Percentiles rank a stretch among this genome's conserved stretches.
Evolutionary conservation across 1,140 invertebrate genomes (phyloP).

Genomic region (Camponotus pennsylvanicus): DNA sequence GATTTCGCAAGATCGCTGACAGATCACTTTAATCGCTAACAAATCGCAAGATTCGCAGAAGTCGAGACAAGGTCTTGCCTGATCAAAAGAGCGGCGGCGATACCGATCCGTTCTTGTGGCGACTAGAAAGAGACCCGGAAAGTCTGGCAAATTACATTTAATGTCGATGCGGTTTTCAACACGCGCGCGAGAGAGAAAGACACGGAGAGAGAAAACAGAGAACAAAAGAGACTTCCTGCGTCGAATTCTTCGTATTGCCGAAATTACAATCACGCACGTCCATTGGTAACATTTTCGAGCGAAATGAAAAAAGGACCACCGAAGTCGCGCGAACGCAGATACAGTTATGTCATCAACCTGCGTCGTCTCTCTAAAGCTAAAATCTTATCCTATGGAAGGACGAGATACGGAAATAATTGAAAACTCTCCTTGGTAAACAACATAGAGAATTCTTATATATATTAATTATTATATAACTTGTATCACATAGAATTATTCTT

Average conservation of each 20-base stretch:
- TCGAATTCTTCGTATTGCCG: constrained; percentile 4
- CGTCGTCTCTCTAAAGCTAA: constrained; percentile 12
- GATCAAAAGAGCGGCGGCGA: constrained; percentile 6
- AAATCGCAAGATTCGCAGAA: constrained; percentile 33
- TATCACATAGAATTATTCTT: not conserved
- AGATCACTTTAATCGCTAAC: constrained; percentile 15
- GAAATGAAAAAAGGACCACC: constrained; percentile 19
- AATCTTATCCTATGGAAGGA: not conserved
- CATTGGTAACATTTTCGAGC: not conserved
- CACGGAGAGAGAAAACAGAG: not conserved
- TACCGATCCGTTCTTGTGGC: not conserved
- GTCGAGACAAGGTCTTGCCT: constrained; percentile 15
- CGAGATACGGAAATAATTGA: constrained; percentile 53
- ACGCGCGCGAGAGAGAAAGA: not conserved
- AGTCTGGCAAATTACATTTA: constrained; percentile 56
- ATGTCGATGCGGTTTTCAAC: constrained; percentile 14
- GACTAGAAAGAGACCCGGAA: not conserved
- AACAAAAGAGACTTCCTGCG: constrained; percentile 37
- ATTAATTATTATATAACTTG: constrained; percentile 14
- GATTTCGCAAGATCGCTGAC: constrained; percentile 13
- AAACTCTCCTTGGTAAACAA: not conserved
- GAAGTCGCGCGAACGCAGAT: not conserved
- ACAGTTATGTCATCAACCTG: constrained; percentile 61
- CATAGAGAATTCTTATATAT: not conserved
- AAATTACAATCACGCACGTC: constrained; percentile 65